phyloP scores from a whole-genome alignment of 2,797 vertebrate genomes.

The Chaenodraco wilsoni region DNA sequence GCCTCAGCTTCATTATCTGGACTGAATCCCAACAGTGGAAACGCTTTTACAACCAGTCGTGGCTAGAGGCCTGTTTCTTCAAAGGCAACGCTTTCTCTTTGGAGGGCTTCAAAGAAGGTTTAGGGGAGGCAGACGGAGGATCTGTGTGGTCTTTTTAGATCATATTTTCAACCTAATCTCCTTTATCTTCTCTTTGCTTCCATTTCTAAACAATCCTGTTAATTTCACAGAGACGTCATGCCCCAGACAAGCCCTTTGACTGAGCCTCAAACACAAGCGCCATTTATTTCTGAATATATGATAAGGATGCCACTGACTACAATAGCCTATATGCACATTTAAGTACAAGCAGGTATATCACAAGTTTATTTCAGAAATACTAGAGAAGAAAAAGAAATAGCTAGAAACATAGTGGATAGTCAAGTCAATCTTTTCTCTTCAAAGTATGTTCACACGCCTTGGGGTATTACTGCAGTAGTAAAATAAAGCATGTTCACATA shows the following conservation, averaged over 20 bases:
- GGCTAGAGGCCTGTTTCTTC: constrained; percentile 64
- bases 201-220: constrained; percentile 22
- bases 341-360: neutral
- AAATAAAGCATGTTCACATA: too few relatives aligned
- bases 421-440: neutral
- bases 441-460: neutral
- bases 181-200: constrained; percentile 35
- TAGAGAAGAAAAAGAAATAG: neutral
- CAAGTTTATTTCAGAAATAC: neutral
- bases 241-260: constrained; percentile 13
- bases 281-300: neutral
- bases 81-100: constrained; percentile 60
- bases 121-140: constrained; percentile 51
- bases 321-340: neutral
- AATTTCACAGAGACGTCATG: constrained; percentile 27
- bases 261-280: constrained; percentile 20
- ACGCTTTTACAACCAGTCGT: constrained; percentile 65
- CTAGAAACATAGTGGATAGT: neutral
- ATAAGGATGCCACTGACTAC: neutral
- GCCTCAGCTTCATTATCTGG: constrained; percentile 56
- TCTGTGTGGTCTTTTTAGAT: constrained; percentile 62
- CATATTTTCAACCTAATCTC: constrained; percentile 51
- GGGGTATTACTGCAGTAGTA: too few relatives aligned
- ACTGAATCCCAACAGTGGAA: constrained; percentile 67
- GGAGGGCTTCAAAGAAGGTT: constrained; percentile 65